phyloP scores from a whole-genome alignment of 2,888 invertebrate species.

The Dicranocentrus wangi region DNA sequence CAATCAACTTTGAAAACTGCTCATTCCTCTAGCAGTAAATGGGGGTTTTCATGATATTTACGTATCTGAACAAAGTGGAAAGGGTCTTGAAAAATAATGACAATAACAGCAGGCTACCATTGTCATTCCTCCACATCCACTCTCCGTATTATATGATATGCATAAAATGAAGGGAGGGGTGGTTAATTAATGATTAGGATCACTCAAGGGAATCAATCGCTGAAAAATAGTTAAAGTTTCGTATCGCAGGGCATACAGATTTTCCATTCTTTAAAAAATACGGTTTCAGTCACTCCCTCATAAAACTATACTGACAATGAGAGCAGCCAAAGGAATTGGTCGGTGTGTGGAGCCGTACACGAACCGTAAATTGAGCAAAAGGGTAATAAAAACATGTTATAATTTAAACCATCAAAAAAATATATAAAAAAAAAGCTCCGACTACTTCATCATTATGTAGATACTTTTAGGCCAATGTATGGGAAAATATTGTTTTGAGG shows the following conservation, averaged over 20 bases:
- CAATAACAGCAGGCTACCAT: conserved; percentile 72
- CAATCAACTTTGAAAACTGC: conserved; percentile 12
- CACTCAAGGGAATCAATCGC: conserved; percentile 60
- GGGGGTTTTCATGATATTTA: not conserved
- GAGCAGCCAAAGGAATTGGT: too few species aligned
- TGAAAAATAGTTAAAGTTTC: conserved; percentile 20
- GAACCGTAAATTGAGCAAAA: conserved; percentile 28
- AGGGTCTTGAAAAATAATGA: conserved; percentile 21
- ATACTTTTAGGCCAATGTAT: conserved; percentile 59
- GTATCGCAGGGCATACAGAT: too few species aligned
- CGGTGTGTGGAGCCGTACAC: too few species aligned
- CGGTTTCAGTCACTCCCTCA: too few species aligned
- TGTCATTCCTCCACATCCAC: conserved; percentile 59
- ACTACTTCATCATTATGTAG: conserved; percentile 32
- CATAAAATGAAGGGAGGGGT: conserved; percentile 61
- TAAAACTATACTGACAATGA: not conserved
- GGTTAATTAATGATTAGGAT: conserved; percentile 72
- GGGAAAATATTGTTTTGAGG: conserved; percentile 67
- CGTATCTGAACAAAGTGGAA: not conserved
- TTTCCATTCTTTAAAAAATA: not conserved
- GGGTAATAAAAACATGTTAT: conserved; percentile 49
- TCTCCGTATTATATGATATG: not conserved
- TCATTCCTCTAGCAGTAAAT: not conserved
- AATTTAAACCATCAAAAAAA: conserved; percentile 48
- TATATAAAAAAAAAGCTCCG: conserved; percentile 27